phyloP scores from a whole-genome alignment of 2,888 invertebrate genomes.

The Conus canariensis region DNA sequence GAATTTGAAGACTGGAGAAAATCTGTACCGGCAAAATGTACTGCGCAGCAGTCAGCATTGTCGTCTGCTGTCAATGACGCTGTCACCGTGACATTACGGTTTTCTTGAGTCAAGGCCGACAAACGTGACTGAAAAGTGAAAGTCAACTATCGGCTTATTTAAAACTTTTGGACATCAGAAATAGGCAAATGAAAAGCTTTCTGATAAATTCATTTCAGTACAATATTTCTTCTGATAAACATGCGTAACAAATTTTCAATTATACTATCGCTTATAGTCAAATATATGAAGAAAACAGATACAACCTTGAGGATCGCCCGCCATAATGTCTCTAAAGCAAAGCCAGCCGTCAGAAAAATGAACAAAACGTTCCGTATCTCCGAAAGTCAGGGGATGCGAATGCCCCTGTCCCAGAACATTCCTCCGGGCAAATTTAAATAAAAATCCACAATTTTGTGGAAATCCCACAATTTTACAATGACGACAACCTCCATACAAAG shows the following conservation, averaged over 20 bases:
- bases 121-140: not conserved
- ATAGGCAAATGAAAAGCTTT: not conserved
- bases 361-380: not conserved
- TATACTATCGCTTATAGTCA: not conserved
- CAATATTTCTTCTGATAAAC: not conserved
- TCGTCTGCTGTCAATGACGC: constrained; percentile 2
- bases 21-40: no score
- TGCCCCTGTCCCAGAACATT: no score
- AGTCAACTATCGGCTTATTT: not conserved
- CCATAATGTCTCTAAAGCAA: constrained; percentile 8
- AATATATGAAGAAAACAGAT: not conserved
- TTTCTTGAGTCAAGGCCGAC: not conserved
- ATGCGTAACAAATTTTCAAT: not conserved
- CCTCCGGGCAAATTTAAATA: no score
- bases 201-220: not conserved
- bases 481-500: not conserved
- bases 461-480: no score
- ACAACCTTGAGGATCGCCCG: constrained; percentile 29
- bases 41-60: not conserved
- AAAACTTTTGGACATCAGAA: not conserved
- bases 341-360: not conserved
- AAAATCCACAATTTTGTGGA: no score
- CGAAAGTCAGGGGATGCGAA: no score
- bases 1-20: no score
- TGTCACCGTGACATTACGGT: not conserved